Base-by-base conservation (phyloP, 2,888 invertebrate species). In the Cataglyphis livida region DNA sequence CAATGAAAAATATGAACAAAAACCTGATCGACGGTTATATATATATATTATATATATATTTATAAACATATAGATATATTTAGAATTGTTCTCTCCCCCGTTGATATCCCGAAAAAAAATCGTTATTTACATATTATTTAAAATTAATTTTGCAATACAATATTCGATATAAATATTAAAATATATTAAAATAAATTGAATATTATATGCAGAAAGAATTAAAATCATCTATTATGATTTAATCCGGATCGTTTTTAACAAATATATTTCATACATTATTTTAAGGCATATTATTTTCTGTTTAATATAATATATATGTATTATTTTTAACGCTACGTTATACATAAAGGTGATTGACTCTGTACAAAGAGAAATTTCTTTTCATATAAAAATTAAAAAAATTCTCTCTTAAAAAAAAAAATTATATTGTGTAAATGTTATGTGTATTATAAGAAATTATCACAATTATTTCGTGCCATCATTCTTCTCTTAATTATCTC, bases 261-360 rank as follows among this genome's bases (percentile, higher is more conserved):
- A 74, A 44, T 44, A 5, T 32, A 54, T 41, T 75, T 62, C 25
- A 48, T 12, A 48, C 6, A 51, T 51, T 48, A 48, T 44, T 74
- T 74, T 62, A 28, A 74, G 18, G 7, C n/a, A 74, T 61, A 28
- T 41, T 62, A 44, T 74, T 62, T 74, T 32, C 44, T 32, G 44
- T 73, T 25, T 41, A n/a, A 1, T 9, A 73, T 32, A 25, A 25
- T 25, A 25, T 25, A 25, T 25, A 25, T 1, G 1, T 25, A 25
- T 25, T 38, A 41, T 6, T 18, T 48, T 41, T 25, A 10, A 38
- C 18, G 10, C 1, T 44, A 12, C 32, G 15, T 44, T 21, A 61
- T 32, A 44, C 3, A 21, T 62, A 62, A 62, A 61, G 44, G 9
- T 38, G 10, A 10, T 61, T 15, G 32, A 61, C 54, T 71, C 54